Evolutionary conservation across 2,888 invertebrate species (phyloP).

Genomic region (Conistra vaccinii): DNA sequence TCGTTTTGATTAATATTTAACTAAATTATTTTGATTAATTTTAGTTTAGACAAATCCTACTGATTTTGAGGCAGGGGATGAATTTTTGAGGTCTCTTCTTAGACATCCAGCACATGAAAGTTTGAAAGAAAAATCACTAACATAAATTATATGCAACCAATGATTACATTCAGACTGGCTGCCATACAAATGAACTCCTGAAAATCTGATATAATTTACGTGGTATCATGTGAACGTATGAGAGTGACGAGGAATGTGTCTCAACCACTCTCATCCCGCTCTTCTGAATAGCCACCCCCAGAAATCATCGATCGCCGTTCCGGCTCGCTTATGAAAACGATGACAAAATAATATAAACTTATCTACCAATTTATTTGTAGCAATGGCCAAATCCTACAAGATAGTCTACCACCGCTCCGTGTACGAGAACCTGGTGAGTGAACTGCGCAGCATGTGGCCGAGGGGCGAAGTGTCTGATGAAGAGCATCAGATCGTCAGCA

Average conservation of each 20-base stretch:
- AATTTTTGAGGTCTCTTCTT: not conserved
- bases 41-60: not conserved
- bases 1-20: constrained; percentile 27
- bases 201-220: not conserved
- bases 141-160: not conserved
- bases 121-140: not conserved
- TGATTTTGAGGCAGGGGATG: not conserved
- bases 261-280: not conserved
- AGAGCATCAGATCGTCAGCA: constrained; percentile 75
- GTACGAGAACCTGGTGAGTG: constrained; percentile 73
- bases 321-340: not conserved
- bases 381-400: constrained; percentile 81
- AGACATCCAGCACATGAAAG: not conserved
- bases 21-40: not conserved
- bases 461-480: constrained; percentile 73
- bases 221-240: not conserved
- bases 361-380: constrained; percentile 60
- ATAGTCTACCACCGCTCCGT: constrained; percentile 78
- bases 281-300: not conserved
- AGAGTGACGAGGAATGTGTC: too few species aligned
- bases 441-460: constrained; percentile 80
- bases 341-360: not conserved
- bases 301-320: not conserved
- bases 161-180: not conserved
- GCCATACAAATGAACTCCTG: not conserved